A percentile compares a stretch with the other conserved stretches of the same genome.
Evolutionary conservation across 2,888 invertebrate species (phyloP).

Genomic region (Athetis lepigone): DNA sequence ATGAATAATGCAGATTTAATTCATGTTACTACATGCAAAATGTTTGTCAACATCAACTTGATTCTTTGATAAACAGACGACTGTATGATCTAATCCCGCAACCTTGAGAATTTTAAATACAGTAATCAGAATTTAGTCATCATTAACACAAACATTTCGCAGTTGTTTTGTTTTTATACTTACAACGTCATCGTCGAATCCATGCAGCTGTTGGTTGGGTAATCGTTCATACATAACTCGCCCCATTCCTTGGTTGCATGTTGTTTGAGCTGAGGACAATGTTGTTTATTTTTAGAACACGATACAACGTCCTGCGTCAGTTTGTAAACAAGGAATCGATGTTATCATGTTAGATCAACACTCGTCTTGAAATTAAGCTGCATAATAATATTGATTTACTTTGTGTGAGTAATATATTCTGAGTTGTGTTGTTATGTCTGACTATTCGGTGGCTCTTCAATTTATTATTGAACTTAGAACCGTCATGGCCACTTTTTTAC

Average conservation of each 20-base stretch:
- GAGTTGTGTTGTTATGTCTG: no score
- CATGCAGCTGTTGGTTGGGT: conserved; percentile 97
- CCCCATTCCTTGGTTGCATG: conserved; percentile 97
- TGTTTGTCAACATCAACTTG: conserved; percentile 34
- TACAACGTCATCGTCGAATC: conserved; percentile 97
- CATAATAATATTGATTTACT: neutral
- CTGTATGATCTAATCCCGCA: conserved; percentile 1
- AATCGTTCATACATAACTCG: conserved; percentile 96
- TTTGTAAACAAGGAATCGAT: conserved; percentile 28
- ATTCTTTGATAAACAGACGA: conserved; percentile 13
- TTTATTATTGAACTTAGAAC: neutral
- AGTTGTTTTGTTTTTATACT: conserved; percentile 70
- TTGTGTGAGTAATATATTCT: neutral
- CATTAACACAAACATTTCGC: neutral
- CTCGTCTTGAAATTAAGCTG: conserved; percentile 7
- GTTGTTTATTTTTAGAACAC: conserved; percentile 28
- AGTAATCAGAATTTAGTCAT: conserved; percentile 3
- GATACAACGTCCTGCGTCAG: conserved; percentile 5
- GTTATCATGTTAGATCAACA: conserved; percentile 23
- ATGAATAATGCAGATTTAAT: conserved; percentile 35
- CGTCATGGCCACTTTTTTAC: neutral
- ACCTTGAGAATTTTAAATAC: conserved; percentile 30
- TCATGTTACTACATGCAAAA: conserved; percentile 33
- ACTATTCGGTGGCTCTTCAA: neutral
- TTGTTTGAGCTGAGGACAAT: conserved; percentile 94